Evolutionary conservation across 2,113 vertebrate genomes (phyloP).

Genomic region (Eidolon helvum): DNA sequence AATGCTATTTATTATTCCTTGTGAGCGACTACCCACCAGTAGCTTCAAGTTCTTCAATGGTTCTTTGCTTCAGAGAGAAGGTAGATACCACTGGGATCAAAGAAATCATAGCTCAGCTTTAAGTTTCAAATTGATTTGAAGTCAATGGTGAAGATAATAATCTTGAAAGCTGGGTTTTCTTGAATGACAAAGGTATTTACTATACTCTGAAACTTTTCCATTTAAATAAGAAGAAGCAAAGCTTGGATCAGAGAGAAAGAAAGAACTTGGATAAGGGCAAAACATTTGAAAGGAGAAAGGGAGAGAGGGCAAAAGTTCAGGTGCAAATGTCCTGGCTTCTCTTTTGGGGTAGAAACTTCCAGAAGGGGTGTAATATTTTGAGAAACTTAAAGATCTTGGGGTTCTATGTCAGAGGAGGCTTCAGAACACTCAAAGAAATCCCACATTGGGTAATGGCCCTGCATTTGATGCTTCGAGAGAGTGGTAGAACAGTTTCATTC

Average conservation of each 20-base stretch:
- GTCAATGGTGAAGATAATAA: neutral
- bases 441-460: neutral
- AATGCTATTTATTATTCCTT: neutral
- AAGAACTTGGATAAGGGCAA: neutral
- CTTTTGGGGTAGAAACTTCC: neutral
- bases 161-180: neutral
- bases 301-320: neutral
- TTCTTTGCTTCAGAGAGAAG: neutral
- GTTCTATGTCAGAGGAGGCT: neutral
- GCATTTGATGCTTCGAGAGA: neutral
- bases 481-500: neutral
- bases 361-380: neutral
- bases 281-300: neutral
- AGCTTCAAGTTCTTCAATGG: neutral
- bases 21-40: neutral
- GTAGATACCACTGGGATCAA: neutral
- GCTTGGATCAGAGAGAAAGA: neutral
- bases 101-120: neutral
- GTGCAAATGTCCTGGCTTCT: neutral
- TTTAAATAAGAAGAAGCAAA: neutral
- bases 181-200: neutral
- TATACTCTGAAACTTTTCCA: neutral
- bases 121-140: slow-evolving; percentile 14
- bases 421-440: neutral
- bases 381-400: neutral